A percentile compares a stretch with the other conserved stretches of the same genome.
Conservation (phyloP, 2,797 vertebrate genomes). For the Xiphophorus birchmanni region DNA sequence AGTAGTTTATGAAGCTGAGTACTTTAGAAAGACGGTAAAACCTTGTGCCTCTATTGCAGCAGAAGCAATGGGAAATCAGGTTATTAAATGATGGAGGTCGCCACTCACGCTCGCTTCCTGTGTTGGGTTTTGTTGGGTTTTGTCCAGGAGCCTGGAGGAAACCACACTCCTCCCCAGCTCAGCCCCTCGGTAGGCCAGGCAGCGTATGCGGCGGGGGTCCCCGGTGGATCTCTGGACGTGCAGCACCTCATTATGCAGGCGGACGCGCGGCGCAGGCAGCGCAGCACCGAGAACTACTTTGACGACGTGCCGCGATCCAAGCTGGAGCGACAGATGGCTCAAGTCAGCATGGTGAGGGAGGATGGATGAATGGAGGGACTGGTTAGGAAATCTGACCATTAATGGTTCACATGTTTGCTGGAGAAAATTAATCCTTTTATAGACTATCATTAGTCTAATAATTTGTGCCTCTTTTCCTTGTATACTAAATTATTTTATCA, state of each 20-base stretch:
- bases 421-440: neutral
- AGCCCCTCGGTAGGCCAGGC: constrained; percentile 95
- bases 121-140: constrained; percentile 1
- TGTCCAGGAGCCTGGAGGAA: constrained; percentile 92
- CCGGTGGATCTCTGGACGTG: constrained; percentile 96
- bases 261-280: constrained; percentile 96
- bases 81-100: constrained; percentile 62
- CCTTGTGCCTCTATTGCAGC: constrained; percentile 36
- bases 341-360: constrained; percentile 91
- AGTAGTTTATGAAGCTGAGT: neutral
- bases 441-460: neutral
- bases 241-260: constrained; percentile 99
- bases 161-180: constrained; percentile 97
- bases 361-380: constrained; percentile 38
- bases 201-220: constrained; percentile 88
- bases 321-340: constrained; percentile 99
- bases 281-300: constrained; percentile 98
- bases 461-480: neutral
- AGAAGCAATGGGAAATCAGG: constrained; percentile 45
- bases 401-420: neutral
- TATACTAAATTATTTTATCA: neutral
- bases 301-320: constrained; percentile 98
- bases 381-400: neutral
- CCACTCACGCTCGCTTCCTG: constrained; percentile 13
- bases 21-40: constrained; percentile 22